Evolutionary conservation across 2,113 vertebrate genomes (phyloP), one percentile per base, ranked within the genome.

Genomic region (Eretmochelys imbricata): DNA sequence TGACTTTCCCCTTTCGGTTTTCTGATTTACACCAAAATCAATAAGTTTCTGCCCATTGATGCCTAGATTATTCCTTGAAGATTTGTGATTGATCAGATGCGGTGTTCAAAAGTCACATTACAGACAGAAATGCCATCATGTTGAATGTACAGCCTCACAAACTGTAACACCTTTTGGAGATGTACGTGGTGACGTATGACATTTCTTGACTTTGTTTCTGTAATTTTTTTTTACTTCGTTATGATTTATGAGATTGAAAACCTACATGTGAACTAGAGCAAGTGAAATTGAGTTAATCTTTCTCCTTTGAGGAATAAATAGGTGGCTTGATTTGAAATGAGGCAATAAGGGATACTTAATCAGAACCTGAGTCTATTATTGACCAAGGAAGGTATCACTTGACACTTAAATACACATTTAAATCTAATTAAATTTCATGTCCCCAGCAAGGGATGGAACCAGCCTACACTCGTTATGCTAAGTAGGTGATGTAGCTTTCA

Each of bases 211-310:
- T 89, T 75, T 87, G 14, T 4, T 86, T 85, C 62, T 91, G n/a
- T 87, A 76, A 83, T 76, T 80, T 96, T 91, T 91, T 90, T 92
- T 85, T 80, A 80, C 31, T 14, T 91, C n/a, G 4, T 82, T 59
- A 62, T 55, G 78, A 49, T 0, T 0, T 82, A 31, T n/a, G 53
- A 84, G 53, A 84, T 75, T 89, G 83, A 93, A 89, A 59, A 48
- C 38, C 65, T 92, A 4, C 5, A 3, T 35, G 38, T 1, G 4
- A 57, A 35, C 46, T 95, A 38, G 51, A 91, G 50, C 42, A 94
- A 89, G 85, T 83, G 31, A 87, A 54, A 85, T 42, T 42, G 53
- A 86, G 48, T 93, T 93, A 50, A 75, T 95, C 51, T 87, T 94
- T 78, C 76, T 91, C 6, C 55, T 88, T 29, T 65, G 49, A 83